phyloP scores from a whole-genome alignment of 2,888 invertebrate genomes.

The Fabriciana adippe region DNA sequence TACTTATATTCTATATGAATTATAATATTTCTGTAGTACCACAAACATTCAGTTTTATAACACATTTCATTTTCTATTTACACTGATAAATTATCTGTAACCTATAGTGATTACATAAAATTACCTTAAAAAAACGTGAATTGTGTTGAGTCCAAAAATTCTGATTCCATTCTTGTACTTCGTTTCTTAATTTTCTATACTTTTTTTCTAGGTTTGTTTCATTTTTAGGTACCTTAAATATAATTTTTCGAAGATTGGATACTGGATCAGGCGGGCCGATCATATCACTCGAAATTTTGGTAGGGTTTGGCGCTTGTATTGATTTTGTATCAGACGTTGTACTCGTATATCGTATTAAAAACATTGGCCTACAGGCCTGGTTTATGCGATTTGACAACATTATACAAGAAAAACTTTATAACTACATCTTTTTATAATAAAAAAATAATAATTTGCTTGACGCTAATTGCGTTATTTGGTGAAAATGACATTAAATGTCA shows the following conservation, averaged over 20 bases:
- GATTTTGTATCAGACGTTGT: constrained; percentile 59
- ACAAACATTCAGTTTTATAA: no score
- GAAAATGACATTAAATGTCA: constrained; percentile 16
- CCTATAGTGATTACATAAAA: constrained; percentile 23
- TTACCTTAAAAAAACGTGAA: constrained; percentile 85
- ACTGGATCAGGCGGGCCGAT: constrained; percentile 91
- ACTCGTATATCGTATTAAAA: constrained; percentile 28
- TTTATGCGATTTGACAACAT: constrained; percentile 29
- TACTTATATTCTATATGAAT: no score
- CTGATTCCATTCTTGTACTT: constrained; percentile 92
- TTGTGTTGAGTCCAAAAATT: constrained; percentile 93
- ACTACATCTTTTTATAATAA: constrained; percentile 9
- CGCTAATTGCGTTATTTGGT: constrained; percentile 12
- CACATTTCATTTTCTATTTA: not conserved
- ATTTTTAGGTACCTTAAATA: constrained; percentile 83
- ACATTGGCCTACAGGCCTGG: constrained; percentile 10
- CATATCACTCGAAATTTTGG: constrained; percentile 80
- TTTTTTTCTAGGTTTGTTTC: constrained; percentile 86
- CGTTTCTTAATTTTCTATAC: constrained; percentile 84
- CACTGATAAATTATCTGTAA: not conserved
- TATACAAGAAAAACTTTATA: not conserved
- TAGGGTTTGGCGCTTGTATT: constrained; percentile 65
- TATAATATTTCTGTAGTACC: no score
- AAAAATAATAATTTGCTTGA: not conserved
- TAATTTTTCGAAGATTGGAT: constrained; percentile 89